Evolutionary conservation across 2,797 vertebrate genomes (phyloP).

Genomic region (Steatocranus sp.): DNA sequence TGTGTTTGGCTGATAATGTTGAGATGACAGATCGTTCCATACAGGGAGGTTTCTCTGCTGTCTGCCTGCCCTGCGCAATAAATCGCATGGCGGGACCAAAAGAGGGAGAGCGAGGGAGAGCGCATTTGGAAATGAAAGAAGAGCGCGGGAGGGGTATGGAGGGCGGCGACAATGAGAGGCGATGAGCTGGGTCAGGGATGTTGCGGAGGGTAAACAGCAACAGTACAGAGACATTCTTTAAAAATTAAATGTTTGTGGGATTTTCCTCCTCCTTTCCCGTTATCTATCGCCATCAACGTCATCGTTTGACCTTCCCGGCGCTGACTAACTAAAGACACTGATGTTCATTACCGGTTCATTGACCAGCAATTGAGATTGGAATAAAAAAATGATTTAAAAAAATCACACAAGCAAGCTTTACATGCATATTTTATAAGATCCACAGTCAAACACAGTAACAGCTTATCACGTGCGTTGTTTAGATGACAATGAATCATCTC

Average conservation of each 20-base stretch:
- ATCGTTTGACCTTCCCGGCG: background rate
- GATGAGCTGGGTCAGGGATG: slow-evolving; percentile 44
- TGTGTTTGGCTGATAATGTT: slow-evolving; percentile 93
- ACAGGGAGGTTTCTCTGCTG: slow-evolving; percentile 87
- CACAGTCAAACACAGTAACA: background rate
- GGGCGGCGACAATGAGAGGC: slow-evolving; percentile 13
- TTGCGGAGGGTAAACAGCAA: slow-evolving; percentile 10
- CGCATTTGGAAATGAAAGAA: slow-evolving; percentile 43
- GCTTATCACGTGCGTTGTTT: slow-evolving; percentile 30
- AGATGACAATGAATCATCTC: slow-evolving; percentile 30
- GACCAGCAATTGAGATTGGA: background rate
- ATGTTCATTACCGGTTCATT: background rate
- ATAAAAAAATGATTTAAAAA: background rate
- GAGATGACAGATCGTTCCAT: slow-evolving; percentile 93
- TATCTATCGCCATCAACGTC: background rate
- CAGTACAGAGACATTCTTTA: background rate
- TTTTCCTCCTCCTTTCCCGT: background rate
- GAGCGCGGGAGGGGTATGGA: background rate
- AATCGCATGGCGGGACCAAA: slow-evolving; percentile 78
- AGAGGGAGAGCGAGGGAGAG: slow-evolving; percentile 9
- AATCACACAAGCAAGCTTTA: background rate
- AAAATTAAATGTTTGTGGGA: background rate
- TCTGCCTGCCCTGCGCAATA: slow-evolving; percentile 85
- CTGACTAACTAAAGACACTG: slow-evolving; percentile 10
- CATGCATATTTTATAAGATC: slow-evolving; percentile 3